Base-by-base conservation (phyloP, 2,888 invertebrate genomes). In the Zaprionus bogoriensis region DNA sequence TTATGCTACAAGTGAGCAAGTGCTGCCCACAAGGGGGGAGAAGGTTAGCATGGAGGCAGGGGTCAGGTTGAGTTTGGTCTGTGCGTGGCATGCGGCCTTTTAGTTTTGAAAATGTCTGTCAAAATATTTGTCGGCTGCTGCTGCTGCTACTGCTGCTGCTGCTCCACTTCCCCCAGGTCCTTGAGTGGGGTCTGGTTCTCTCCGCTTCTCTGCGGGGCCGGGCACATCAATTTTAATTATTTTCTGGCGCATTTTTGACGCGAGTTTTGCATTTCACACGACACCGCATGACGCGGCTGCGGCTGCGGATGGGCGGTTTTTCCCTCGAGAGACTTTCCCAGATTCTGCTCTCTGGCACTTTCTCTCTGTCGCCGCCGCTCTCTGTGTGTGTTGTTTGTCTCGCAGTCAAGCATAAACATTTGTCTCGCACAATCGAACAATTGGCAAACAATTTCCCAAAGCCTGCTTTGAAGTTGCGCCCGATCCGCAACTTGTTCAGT, bases 341-440 rank as follows among this genome's bases (percentile, higher is more conserved):
- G 41, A 12, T 47, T 3, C 5, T 32, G 7, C 32, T 10, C 52
- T 3, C 6, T 48, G 17, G n/a, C n/a, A n/a, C n/a, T 20, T 3
- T 12, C 9, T 9, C 7, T 9, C 36, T 38, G 3, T 38, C 14
- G 23, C 7, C 5, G 2, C 20, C 1, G 1, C 5, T 19, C 6
- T 20, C 19, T 28, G n/a, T 27, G 3, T 28, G 5, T 63, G 59
- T 65, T 54, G 54, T 67, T 75, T 76, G 65, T 76, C 46, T 84
- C 74, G 81, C 84, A 81, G 78, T 81, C 80, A 78, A 81, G 78
- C 80, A 84, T 77, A 80, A 87, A 87, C 79, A 82, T 87, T 82
- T 78, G 78, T 85, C 76, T 46, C 80, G 87, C 84, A 82, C 82
- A 82, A 87, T 87, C 82, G 81, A 87, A 84, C 87, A 87, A 73